Evolutionary conservation across 2,797 vertebrate genomes (phyloP), one percentile per base, ranked within the genome.

Genomic region (Danio albolineatus): DNA sequence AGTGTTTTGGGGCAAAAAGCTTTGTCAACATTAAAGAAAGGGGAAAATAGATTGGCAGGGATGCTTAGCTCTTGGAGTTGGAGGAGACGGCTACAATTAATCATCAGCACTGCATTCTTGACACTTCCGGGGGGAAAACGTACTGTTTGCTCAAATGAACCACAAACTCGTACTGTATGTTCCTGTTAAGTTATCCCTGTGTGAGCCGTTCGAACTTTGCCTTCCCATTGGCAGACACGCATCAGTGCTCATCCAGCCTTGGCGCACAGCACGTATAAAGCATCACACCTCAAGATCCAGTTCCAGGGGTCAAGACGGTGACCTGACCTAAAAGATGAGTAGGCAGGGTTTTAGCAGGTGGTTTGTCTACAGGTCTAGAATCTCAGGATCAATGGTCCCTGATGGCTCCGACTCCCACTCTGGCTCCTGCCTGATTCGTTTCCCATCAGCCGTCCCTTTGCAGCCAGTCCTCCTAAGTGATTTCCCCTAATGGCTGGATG

Each of bases 401-500:
- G 71, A 65, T 53, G 54, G 49, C 71, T 80, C 77, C 17, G 28
- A 73, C 73, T 80, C 69, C 69, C 66, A 51, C 79, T 77, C 73
- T 54, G 49, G 57, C 79, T 81, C 77, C 66, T 56, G 69, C 76
- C 72, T 78, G 77, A 82, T 84, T 86, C 80, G 81, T 84, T 84
- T 86, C 69, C 80, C 76, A 84, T 86, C 73, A 82, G 65, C 75
- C 48, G n/a, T 84, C 57, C 73, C 38, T 69, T 70, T 16, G 43
- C 57, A 56, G 41, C 54, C 69, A 76, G 70, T 66, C 80, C 77
- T 84, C 77, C 77, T 48, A 46, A 72, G 44, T 80, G 82, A 85
- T 80, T 85, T 82, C 57, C 67, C 28, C 73, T 79, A 85, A 85
- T 80, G 82, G 77, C 60, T 80, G 46, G 69, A 43, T 84, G 85